Conservation (phyloP, 2,797 vertebrate species). For the Notoglanidium macrostoma region DNA sequence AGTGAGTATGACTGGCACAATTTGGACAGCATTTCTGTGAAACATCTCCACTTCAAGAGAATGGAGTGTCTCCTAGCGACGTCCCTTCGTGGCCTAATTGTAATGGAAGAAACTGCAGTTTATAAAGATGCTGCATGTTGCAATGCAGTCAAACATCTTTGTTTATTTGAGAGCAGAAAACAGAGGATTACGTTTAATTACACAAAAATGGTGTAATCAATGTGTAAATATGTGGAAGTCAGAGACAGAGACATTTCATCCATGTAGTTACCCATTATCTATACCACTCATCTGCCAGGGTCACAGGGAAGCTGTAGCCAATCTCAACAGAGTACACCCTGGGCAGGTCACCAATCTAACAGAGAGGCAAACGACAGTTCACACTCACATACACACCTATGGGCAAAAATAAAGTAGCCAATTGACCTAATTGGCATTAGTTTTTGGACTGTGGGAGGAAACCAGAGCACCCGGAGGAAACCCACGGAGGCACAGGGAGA, state of each 20-base stretch:
- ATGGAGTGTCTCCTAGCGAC: slow-evolving; percentile 74
- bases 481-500: no score
- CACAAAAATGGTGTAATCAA: slow-evolving; percentile 10
- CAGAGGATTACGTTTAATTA: slow-evolving; percentile 3
- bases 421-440: no score
- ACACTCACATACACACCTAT: no score
- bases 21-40: not conserved
- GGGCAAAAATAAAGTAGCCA: no score
- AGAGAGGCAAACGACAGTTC: no score
- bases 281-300: no score
- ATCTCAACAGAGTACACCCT: no score
- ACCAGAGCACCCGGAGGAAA: no score
- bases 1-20: slow-evolving; percentile 3
- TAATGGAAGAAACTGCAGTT: slow-evolving; percentile 73
- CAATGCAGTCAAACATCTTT: slow-evolving; percentile 16
- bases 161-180: slow-evolving; percentile 21
- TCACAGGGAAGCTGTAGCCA: no score
- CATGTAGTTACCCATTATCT: no score
- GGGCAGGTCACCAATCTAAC: no score
- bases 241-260: not conserved
- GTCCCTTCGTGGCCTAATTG: slow-evolving; percentile 62
- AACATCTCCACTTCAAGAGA: slow-evolving; percentile 20
- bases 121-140: slow-evolving; percentile 62
- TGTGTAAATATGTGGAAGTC: not conserved
- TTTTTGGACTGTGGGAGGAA: no score